Evolutionary conservation across 2,113 vertebrate species (phyloP).

Genomic region (Leptobrachium leishanense): DNA sequence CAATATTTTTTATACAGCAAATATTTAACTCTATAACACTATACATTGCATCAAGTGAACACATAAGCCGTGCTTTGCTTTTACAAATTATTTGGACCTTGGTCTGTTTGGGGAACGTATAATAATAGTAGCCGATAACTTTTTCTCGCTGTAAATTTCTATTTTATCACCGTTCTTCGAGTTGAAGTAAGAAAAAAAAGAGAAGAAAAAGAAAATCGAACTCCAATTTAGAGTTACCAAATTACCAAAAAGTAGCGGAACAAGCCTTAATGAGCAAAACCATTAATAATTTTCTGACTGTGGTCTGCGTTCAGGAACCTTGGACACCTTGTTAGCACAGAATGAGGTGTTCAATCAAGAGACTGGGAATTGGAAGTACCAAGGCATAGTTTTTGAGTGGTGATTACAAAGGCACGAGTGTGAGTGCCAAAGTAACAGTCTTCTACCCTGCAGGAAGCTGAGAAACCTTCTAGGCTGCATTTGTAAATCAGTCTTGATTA

Average conservation of each 20-base stretch:
- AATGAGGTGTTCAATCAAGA: slow-evolving; percentile 99
- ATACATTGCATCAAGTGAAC: background rate
- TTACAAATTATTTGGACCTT: background rate
- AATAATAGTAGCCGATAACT: background rate
- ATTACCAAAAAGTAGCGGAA: slow-evolving; percentile 72
- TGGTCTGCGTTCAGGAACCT: slow-evolving; percentile 70
- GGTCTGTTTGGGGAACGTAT: background rate
- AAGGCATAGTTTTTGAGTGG: slow-evolving; percentile 89
- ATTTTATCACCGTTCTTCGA: slow-evolving; percentile 62
- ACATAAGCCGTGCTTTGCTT: background rate
- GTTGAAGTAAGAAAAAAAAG: slow-evolving; percentile 54
- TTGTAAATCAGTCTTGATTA: slow-evolving; percentile 99
- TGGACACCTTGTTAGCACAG: slow-evolving; percentile 95
- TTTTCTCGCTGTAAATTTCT: slow-evolving; percentile 53
- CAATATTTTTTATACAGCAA: background rate
- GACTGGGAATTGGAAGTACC: slow-evolving; percentile 85
- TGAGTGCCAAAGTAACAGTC: slow-evolving; percentile 90
- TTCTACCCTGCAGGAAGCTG: slow-evolving; percentile 95
- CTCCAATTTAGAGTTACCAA: slow-evolving; percentile 75
- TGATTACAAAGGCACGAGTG: slow-evolving; percentile 95
- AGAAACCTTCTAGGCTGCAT: slow-evolving; percentile 98
- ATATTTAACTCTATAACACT: background rate
- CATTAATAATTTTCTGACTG: slow-evolving; percentile 75
- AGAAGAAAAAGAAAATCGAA: slow-evolving; percentile 57
- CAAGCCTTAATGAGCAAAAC: slow-evolving; percentile 75